Percentiles rank a stretch among this genome's conserved stretches.
phyloP scores from a whole-genome alignment of 2,888 invertebrate genomes.

The Phalera bucephala region DNA sequence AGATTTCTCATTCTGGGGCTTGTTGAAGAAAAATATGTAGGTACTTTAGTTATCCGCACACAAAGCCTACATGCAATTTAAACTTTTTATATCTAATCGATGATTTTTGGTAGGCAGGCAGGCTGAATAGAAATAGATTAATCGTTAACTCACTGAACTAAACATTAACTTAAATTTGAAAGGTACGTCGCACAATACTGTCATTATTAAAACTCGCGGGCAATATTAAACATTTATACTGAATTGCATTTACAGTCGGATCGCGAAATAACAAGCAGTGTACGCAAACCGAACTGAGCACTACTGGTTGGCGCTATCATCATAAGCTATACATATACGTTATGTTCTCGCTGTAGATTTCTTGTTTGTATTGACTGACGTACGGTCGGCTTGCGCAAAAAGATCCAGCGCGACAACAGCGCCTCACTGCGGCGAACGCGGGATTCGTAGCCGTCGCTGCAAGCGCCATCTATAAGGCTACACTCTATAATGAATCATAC shows the following conservation, averaged over 20 bases:
- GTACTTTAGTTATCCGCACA: conserved; percentile 53
- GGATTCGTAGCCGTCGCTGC: conserved; percentile 12
- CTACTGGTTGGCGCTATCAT: conserved; percentile 68
- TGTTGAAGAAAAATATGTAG: conserved; percentile 28
- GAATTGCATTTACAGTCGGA: conserved; percentile 60
- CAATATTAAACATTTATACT: conserved; percentile 50
- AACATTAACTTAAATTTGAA: conserved; percentile 37
- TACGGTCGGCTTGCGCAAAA: conserved; percentile 62
- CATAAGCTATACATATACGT: conserved; percentile 60
- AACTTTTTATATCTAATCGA: conserved; percentile 50
- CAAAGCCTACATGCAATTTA: conserved; percentile 45
- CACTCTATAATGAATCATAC: neutral
- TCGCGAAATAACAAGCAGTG: conserved; percentile 67
- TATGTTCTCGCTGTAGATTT: conserved; percentile 56
- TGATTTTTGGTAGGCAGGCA: conserved; percentile 45
- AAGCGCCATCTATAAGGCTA: conserved; percentile 39
- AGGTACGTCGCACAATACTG: conserved; percentile 49
- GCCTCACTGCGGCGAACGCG: conserved; percentile 31
- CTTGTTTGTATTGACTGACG: conserved; percentile 75
- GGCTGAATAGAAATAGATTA: conserved; percentile 37
- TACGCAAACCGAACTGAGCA: conserved; percentile 65
- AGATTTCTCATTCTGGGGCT: conserved; percentile 9
- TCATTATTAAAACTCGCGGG: conserved; percentile 60
- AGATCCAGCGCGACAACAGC: conserved; percentile 28
- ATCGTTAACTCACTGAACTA: conserved; percentile 52